These are phyloP conservation scores for Bilobella aurantiaca DNA, from an alignment of 1,140 invertebrate species.

Conservation along the genomic window DNA sequence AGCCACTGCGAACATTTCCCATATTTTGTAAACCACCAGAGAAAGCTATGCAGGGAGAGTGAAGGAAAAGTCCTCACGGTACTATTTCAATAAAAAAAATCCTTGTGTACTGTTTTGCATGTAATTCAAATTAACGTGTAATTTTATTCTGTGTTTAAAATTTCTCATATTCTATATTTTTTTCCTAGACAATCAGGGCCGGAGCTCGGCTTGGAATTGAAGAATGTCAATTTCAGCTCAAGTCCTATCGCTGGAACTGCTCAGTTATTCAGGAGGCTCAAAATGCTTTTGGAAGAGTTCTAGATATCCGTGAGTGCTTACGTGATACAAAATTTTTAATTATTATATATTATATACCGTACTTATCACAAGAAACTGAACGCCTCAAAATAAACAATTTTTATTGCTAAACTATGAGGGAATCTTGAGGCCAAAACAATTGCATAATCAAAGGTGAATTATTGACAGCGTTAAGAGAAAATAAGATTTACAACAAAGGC, in stretches of 20 bases:
- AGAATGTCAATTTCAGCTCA: slow-evolving; percentile 83
- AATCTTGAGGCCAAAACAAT: too few species aligned
- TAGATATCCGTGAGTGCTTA: slow-evolving; percentile 40
- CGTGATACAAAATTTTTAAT: background rate
- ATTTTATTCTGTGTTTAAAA: background rate
- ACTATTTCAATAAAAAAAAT: slow-evolving; percentile 15
- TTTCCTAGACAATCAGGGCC: slow-evolving; percentile 52
- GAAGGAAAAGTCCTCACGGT: slow-evolving; percentile 40
- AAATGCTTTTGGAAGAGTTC: slow-evolving; percentile 63
- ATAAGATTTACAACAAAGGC: too few species aligned
- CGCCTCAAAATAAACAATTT: too few species aligned
- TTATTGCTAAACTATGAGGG: background rate
- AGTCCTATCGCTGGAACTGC: slow-evolving; percentile 81
- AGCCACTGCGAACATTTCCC: slow-evolving; percentile 41
- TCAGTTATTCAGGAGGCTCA: slow-evolving; percentile 52
- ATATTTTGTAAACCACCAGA: slow-evolving; percentile 44
- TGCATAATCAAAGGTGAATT: too few species aligned
- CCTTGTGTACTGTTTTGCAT: background rate
- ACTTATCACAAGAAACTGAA: too few species aligned
- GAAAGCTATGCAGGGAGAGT: slow-evolving; percentile 44
- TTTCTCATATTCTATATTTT: slow-evolving; percentile 13
- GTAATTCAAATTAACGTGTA: too few species aligned
- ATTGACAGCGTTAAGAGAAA: too few species aligned
- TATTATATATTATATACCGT: background rate
- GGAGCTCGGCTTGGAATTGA: slow-evolving; percentile 73